Conservation (phyloP, 2,797 vertebrate species). For the Sebastes hubbsi region DNA sequence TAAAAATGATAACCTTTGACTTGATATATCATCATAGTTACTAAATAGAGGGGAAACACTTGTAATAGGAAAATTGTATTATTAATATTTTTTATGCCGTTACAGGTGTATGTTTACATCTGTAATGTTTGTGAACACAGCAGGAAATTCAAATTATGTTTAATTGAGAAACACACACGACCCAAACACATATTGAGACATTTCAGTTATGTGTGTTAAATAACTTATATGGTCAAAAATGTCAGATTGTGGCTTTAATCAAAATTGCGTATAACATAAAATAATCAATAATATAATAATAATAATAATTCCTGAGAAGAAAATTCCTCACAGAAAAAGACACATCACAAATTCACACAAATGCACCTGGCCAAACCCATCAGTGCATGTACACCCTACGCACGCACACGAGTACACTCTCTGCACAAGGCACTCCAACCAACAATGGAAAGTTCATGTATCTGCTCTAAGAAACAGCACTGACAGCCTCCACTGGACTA, state of each 20-base stretch:
- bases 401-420: background rate
- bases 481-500: slow-evolving; percentile 16
- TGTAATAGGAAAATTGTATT: background rate
- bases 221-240: background rate
- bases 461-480: slow-evolving; percentile 16
- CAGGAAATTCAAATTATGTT: background rate
- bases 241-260: background rate
- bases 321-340: background rate
- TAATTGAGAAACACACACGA: background rate
- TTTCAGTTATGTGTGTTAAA: background rate
- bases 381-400: background rate
- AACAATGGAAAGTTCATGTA: slow-evolving; percentile 19
- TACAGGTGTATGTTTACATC: background rate
- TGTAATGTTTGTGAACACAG: background rate
- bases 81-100: background rate
- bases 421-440: slow-evolving; percentile 1
- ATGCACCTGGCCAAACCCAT: background rate
- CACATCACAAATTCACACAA: background rate
- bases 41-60: background rate
- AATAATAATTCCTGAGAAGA: background rate
- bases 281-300: too few species aligned
- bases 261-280: background rate
- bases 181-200: background rate
- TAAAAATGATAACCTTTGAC: background rate
- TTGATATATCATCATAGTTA: background rate